Evolutionary conservation across 2,888 invertebrate species (phyloP), one percentile per base, ranked within the genome.

Genomic region (Drosophila formosana): DNA sequence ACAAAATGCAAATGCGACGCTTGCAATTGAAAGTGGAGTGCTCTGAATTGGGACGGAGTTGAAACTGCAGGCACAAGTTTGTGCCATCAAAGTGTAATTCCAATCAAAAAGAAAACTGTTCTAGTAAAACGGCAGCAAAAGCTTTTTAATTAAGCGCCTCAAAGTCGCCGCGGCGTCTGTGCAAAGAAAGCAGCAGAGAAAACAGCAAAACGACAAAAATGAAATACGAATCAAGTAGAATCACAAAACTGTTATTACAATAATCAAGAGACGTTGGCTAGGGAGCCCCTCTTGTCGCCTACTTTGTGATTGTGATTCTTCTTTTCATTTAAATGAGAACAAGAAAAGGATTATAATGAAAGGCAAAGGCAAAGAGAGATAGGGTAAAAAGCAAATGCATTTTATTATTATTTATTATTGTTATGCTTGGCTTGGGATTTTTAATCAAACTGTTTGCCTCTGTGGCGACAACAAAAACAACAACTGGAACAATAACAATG

Each of bases 241-340:
- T 89, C 70, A 72, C 53, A 89, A 80, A 84, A 89, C 88, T 75
- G 70, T 89, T 89, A 89, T 89, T 89, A 87, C 69, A 84, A 87
- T 87, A 77, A 82, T 66, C 75, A 74, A 47, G 53, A 66, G 26
- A 26, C 26, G 39, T 45, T 45, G 13, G 49, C 70, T 49, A 58
- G 68, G 60, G 58, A 58, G 34, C 11, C 41, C 55, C 80, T 55
- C 56, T 75, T 69, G 89, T 69, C 89, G 81, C 87, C 87, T 89
- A 89, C 89, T 83, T 89, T 83, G 84, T 83, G 78, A 89, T 89
- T 68, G 53, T 67, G 68, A 80, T 78, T 83, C 72, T 84, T 73
- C 78, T 78, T 87, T 84, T 89, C 66, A 74, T 70, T 70, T 58
- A 58, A 77, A 80, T 68, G 72, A 74, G 62, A 77, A 57, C 71